Conservation (phyloP, 2,888 invertebrate genomes). For the Physocephala rufipes region DNA sequence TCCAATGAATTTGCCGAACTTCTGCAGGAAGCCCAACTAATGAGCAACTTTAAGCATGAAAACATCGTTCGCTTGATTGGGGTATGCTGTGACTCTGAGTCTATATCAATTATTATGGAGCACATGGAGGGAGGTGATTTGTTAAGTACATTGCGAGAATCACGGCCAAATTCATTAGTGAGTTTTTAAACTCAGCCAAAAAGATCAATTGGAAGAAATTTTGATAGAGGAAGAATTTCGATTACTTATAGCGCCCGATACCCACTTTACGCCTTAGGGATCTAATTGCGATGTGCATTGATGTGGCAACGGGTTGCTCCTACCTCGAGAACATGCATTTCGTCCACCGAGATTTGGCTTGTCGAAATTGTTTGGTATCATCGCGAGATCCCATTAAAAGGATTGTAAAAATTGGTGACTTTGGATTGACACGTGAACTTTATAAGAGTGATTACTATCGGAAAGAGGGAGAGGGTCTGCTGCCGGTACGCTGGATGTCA, state of each 20-base stretch:
- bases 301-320: slow-evolving; percentile 93
- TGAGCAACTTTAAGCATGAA: slow-evolving; percentile 97
- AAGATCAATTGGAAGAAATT: too few species aligned
- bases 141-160: slow-evolving; percentile 85
- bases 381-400: slow-evolving; percentile 71
- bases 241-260: slow-evolving; percentile 68
- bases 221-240: background rate
- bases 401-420: slow-evolving; percentile 86
- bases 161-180: slow-evolving; percentile 76
- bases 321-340: slow-evolving; percentile 98
- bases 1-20: slow-evolving; percentile 91
- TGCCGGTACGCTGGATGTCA: slow-evolving; percentile 98
- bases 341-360: slow-evolving; percentile 95
- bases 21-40: slow-evolving; percentile 93
- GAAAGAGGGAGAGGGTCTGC: slow-evolving; percentile 88
- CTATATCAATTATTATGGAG: slow-evolving; percentile 94
- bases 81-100: slow-evolving; percentile 93
- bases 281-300: slow-evolving; percentile 90
- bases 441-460: slow-evolving; percentile 98
- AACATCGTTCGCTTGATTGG: slow-evolving; percentile 93
- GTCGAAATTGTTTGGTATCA: slow-evolving; percentile 93
- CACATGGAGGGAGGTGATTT: slow-evolving; percentile 98
- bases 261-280: slow-evolving; percentile 82
- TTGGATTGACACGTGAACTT: slow-evolving; percentile 95
- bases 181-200: slow-evolving; percentile 15